Base-by-base conservation (phyloP, 2,113 vertebrate genomes). In the Apus apus region DNA sequence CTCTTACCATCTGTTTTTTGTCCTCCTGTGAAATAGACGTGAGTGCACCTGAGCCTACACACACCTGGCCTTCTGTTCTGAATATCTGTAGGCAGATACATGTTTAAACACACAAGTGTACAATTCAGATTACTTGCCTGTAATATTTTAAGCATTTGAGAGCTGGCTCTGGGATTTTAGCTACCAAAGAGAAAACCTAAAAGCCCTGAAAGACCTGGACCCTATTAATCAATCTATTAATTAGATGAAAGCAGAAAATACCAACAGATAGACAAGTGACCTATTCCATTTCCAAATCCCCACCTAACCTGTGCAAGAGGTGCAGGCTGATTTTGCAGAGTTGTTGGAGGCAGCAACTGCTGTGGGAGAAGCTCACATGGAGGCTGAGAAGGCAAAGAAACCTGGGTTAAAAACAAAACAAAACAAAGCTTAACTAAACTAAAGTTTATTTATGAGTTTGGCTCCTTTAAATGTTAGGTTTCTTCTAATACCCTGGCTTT, bases 261-360 rank as follows among this genome's bases (percentile, higher is more conserved):
- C 11, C 40, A 75, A 56, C 48, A 96, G 51, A 88, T 64, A 71
- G 56, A 65, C 34, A 93, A 95, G 83, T 72, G 66, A 87, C 65
- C 48, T 89, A 14, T 85, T 94, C 76, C 56, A 67, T 65, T 94
- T 94, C 68, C 19, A 48, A 79, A 77, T n/a, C 64, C 85, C 91
- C 85, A 87, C 95, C 95, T 97, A 91, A 98, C 98, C 98, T 98
- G 98, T 81, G 98, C 89, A 95, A 98, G 90, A 60, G 97, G 91
- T 78, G 93, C 85, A 74, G 98, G 82, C 32, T 97, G 89, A 78
- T 73, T 98, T 91, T 97, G 98, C 71, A 98, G 66, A 53, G 96
- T 40, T 74, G 93, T 96, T 91, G 98, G 98, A 68, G 96, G 96
- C 91, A 98, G 90, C 45, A 98, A 51, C 89, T 98, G 98, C 87